These are phyloP conservation scores for Fundulus diaphanus DNA, from an alignment of 2,797 vertebrate species.

Conservation along the genomic window DNA sequence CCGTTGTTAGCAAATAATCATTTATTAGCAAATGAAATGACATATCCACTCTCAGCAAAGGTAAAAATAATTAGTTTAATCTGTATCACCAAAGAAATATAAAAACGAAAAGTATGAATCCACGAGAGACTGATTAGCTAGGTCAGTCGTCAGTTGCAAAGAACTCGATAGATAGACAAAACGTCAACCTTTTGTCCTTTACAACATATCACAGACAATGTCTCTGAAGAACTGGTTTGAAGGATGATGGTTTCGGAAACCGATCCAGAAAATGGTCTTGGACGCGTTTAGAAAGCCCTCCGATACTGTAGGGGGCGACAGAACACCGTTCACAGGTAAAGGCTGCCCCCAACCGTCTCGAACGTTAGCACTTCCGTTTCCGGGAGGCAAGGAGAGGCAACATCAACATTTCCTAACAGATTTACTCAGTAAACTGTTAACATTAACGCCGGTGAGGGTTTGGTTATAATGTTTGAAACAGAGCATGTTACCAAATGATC, in stretches of 20 bases:
- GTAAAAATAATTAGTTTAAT: not conserved
- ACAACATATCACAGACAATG: not conserved
- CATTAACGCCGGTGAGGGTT: slow-evolving; percentile 52
- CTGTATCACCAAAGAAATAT: not conserved
- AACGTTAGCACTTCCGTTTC: slow-evolving; percentile 66
- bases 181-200: not conserved
- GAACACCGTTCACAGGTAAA: not conserved
- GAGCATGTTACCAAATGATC: not conserved
- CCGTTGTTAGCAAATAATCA: not conserved
- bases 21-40: not conserved
- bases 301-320: slow-evolving; percentile 49
- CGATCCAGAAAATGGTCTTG: not conserved
- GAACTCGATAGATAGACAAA: not conserved
- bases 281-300: slow-evolving; percentile 4
- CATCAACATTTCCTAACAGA: slow-evolving; percentile 72
- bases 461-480: not conserved
- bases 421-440: slow-evolving; percentile 15
- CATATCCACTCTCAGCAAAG: not conserved
- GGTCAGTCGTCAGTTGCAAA: not conserved
- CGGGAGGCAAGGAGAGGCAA: slow-evolving; percentile 62
- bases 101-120: not conserved
- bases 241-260: not conserved
- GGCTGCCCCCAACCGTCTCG: not conserved
- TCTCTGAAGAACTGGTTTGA: not conserved
- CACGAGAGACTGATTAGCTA: not conserved